A percentile compares a stretch with the other conserved stretches of the same genome.
Conservation (phyloP, 2,888 invertebrate species). For the Acronicta alni region DNA sequence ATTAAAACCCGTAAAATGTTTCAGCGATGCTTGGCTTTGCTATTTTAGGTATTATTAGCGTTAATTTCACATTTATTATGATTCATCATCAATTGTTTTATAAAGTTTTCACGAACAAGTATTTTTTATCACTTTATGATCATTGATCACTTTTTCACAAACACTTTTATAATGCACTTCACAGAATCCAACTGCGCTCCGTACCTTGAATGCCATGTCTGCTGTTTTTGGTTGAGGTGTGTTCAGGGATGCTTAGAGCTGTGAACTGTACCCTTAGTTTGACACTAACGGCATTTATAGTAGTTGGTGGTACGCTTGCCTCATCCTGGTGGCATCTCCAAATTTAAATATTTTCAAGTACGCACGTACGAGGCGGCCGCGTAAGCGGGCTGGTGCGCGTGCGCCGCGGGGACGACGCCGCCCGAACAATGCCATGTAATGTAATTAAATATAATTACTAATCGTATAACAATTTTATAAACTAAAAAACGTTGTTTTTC, state of each 20-base stretch:
- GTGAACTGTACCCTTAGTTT: conserved; percentile 81
- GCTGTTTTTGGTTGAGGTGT: conserved; percentile 69
- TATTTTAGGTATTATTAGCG: too few relatives aligned
- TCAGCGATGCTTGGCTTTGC: too few relatives aligned
- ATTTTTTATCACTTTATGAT: conserved; percentile 32
- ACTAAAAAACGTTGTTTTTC: too few relatives aligned
- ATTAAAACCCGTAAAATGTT: too few relatives aligned
- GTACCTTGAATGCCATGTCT: conserved; percentile 87
- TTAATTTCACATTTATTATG: background rate
- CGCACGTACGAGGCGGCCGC: conserved; percentile 75
- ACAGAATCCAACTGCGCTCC: conserved; percentile 64
- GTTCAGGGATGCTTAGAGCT: conserved; percentile 79
- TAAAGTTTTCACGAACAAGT: conserved; percentile 3
- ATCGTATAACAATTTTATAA: background rate
- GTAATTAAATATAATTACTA: conserved; percentile 33
- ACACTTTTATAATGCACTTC: conserved; percentile 64
- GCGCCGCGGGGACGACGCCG: conserved; percentile 20
- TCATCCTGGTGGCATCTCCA: conserved; percentile 83
- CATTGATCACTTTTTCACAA: conserved; percentile 50
- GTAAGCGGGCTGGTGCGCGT: conserved; percentile 56
- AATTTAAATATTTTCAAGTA: conserved; percentile 87
- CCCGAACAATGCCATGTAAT: conserved; percentile 77
- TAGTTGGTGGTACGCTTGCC: conserved; percentile 66
- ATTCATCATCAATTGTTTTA: background rate
- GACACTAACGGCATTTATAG: conserved; percentile 82